Evolutionary conservation across 2,797 vertebrate genomes (phyloP), one percentile per base, ranked within the genome.

Genomic region (Esox masquinongy): DNA sequence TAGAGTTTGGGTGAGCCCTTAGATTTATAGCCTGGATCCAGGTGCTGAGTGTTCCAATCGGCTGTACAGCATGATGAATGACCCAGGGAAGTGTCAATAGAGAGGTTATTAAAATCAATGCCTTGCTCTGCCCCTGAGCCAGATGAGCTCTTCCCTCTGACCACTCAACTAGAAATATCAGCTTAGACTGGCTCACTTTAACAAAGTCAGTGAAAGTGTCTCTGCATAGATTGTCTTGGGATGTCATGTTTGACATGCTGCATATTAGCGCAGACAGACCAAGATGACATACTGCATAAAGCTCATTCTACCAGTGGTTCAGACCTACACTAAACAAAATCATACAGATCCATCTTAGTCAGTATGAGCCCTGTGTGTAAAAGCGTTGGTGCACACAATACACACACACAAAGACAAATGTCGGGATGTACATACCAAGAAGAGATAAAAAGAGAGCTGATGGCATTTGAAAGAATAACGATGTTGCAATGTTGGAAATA

Each of bases 401-500:
- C 53, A 59, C 53, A 59, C n/a, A 22, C 22, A 24, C n/a, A 56
- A 16, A 56, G 8, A 9, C 39, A 43, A 2, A 6, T 6, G 2
- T 14, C 9, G 9, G 43, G 3, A 47, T 47, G 43, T 47, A 47
- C 12, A 47, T 8, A 47, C 43, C 43, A 47, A 47, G 22, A 12
- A 14, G 56, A 14, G 56, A 12, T 22, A 59, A 26, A 64, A 24
- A 31, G 14, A 29, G 29, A 66, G 6, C 16, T 64, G 12, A 31
- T 1, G 29, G 4, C 14, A 64, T 31, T 26, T 63, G 12, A 15
- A 9, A 69, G 29, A 0, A 50, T n/a, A 26, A 78, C 71, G 17
- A 74, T 69, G 50, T 72, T 59, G 73, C 75, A 66, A 75, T 81
- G 69, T 79, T 80, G 86, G 29, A 36, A 19, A 34, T 59, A 31